Evolutionary conservation across 2,797 vertebrate species (phyloP), one percentile per base, ranked within the genome.

Genomic region (Anguilla megastoma): DNA sequence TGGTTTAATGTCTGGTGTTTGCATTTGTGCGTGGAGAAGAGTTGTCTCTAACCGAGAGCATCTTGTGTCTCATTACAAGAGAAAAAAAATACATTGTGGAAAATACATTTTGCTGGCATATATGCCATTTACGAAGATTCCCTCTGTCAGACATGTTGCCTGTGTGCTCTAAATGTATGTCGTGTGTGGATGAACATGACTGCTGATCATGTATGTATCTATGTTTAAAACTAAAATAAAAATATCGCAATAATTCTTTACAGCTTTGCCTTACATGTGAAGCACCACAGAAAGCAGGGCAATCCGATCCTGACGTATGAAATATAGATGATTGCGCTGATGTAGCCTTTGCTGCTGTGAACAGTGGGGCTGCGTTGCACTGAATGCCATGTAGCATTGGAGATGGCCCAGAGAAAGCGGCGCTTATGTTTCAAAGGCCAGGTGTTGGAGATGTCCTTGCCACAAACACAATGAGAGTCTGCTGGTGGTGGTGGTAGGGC

Each of bases 281-380:
- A 9, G 80, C 60, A 18, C 58, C 52, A 21, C 87, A 36, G 50
- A 24, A 58, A 18, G 2, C 36, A 18, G 1, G 84, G 33, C 36
- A 69, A 79, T 69, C 18, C 48, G 85, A 86, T 69, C 69, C 45
- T 63, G 85, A 86, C 48, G 36, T 30, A 12, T 86, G 60, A 86
- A 86, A 86, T 86, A 66, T 86, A 48, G 21, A 86, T 86, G 85
- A 66, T 69, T 69, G 54, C 21, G 58, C 60, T 36, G 58, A 85
- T 56, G 87, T 27, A 18, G 45, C 24, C 16, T 18, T 30, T 74
- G 83, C 30, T 85, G 87, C 48, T 71, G 27, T 50, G 21, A 45
- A 45, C 27, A 21, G 5, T 79, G 33, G 12, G 74, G 74, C 21
- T 41, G 74, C 74, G 16, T 48, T 84, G 33, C 10, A 5, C 21